phyloP scores from a whole-genome alignment of 2,113 vertebrate species.

The Cebidichthys violaceus region DNA sequence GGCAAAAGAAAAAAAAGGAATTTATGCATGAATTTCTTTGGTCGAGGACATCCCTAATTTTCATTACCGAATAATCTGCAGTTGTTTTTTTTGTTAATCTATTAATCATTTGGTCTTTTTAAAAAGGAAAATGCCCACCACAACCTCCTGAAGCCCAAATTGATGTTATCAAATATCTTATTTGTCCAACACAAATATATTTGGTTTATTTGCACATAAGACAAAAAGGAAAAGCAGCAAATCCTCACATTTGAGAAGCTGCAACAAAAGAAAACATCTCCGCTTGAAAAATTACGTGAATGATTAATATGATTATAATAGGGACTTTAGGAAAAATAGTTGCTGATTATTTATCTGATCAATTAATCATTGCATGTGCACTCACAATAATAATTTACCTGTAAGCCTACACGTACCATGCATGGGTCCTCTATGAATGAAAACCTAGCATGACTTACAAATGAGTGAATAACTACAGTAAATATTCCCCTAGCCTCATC shows the following conservation, averaged over 20 bases:
- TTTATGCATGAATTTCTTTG: too few species aligned
- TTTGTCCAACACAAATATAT: background rate
- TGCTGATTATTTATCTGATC: background rate
- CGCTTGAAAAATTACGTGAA: background rate
- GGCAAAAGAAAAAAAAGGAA: background rate
- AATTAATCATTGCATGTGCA: background rate
- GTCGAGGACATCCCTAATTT: too few species aligned
- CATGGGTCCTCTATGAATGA: background rate
- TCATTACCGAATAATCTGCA: background rate
- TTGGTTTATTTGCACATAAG: background rate
- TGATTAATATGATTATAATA: background rate
- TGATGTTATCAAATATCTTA: background rate
- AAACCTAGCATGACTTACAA: background rate
- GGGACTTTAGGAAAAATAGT: background rate
- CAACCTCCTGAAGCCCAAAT: background rate
- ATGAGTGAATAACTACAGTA: conserved; percentile 2
- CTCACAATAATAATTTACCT: background rate
- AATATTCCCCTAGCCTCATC: conserved; percentile 12
- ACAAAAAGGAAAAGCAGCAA: background rate
- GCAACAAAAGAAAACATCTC: background rate
- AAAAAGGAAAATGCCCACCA: background rate
- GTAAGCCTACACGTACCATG: background rate
- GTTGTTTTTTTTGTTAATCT: background rate
- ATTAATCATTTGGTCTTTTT: background rate
- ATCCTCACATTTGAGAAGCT: background rate